Evolutionary conservation across 2,113 vertebrate species (phyloP).

Genomic region (Motacilla tschutschensis): DNA sequence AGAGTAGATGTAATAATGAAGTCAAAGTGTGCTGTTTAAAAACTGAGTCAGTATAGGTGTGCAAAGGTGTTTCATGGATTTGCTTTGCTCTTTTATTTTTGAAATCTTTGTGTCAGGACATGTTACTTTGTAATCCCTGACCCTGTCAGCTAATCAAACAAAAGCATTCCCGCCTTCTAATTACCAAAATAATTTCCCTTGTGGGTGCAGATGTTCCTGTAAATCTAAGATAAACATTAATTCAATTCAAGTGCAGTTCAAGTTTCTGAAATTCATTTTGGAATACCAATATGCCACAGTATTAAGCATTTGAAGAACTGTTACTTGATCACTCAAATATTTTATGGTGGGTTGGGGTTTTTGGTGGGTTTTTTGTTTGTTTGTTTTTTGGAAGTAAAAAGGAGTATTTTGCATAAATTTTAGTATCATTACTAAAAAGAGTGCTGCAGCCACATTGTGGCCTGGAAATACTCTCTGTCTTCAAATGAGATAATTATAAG

Average conservation of each 20-base stretch:
- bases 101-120: slow-evolving; percentile 16
- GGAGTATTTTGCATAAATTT: background rate
- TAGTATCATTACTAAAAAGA: background rate
- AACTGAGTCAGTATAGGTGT: slow-evolving; percentile 4
- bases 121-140: slow-evolving; percentile 33
- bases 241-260: slow-evolving; percentile 18
- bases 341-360: background rate
- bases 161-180: slow-evolving; percentile 38
- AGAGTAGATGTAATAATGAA: background rate
- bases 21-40: slow-evolving; percentile 44
- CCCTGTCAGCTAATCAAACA: slow-evolving; percentile 50
- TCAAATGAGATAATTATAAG: slow-evolving; percentile 23
- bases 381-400: background rate
- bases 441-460: background rate
- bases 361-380: background rate
- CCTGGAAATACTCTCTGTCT: background rate
- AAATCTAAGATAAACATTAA: slow-evolving; percentile 38
- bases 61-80: background rate
- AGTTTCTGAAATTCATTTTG: slow-evolving; percentile 24
- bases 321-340: background rate
- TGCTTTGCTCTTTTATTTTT: background rate
- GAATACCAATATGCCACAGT: background rate
- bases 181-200: slow-evolving; percentile 54
- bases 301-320: slow-evolving; percentile 24
- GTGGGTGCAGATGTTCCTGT: slow-evolving; percentile 42